Base-by-base conservation (phyloP, 1,140 invertebrate species). In the Atta colombica region DNA sequence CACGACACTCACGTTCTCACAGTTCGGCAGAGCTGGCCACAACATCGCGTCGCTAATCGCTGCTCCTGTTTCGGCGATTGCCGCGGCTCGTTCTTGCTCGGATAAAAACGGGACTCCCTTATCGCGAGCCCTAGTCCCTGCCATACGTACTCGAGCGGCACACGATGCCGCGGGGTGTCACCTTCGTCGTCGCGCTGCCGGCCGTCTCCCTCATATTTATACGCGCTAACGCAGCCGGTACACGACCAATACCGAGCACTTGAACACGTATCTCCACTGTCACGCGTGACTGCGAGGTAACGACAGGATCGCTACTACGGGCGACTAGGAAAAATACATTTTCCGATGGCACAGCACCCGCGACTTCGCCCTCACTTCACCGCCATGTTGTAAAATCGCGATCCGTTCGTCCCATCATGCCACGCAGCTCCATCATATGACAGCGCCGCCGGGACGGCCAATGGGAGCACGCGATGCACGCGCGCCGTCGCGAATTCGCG, bases 311-410 rank as follows among this genome's bases (percentile, higher is more conserved):
- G 31, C 69, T 87, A 51, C 85, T 86, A 74, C 86, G 77, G 61
- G 85, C 91, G 80, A 93, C 92, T 94, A 93, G 49, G 85, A 91
- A 90, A 90, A 87, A 89, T 90, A 92, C 93, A 94, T 94, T 92
- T 93, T 93, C 88, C 85, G 85, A 92, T 90, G 89, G 90, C 90
- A 92, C 91, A 91, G 91, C 90, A 90, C 91, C 80, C 93, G 91
- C 93, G 87, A 93, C 92, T 93, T 92, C 88, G 89, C 85, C 77
- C 91, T 94, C 91, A 93, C 88, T 93, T 87, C 78, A 82, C 91
- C 93, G 94, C 94, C 94, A 95, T 95, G 89, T 94, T 95, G 93
- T 91, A 93, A 93, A 92, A 93, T 93, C 91, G 85, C 91, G 91
- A 93, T 94, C 89, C 87, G 93, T 88, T 39, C 91, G 55, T 92